Base-by-base conservation (phyloP, 2,113 vertebrate species). In the Lepisosteus oculatus region DNA sequence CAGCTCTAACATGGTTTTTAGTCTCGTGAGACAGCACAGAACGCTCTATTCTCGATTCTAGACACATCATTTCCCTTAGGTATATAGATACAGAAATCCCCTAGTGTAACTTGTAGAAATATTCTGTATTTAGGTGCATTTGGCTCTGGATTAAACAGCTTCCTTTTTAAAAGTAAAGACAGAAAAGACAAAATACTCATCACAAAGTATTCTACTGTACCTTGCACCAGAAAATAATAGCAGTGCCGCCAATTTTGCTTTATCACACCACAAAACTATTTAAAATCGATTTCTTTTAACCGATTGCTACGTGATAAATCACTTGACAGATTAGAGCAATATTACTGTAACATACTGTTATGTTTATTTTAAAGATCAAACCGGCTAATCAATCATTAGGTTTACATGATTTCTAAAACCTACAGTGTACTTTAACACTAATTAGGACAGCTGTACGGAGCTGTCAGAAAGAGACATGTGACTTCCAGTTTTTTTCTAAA, bases 381-480 rank as follows among this genome's bases (percentile, higher is more conserved):
- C 51, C 66, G 71, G 71, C 57, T 63, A 72, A 56, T 56, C 13
- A 13, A 29, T 29, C 71, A 15, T 72, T 63, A 65, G 63, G 43
- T 72, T 63, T 65, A 72, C 29, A 29, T 29, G 29, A 29, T 29
- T 29, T 29, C 1, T 29, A 29, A 29, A 29, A 29, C 29, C 29
- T 29, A 29, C 29, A 29, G 29, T 29, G 47, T 57, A 72, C 56
- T 47, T 72, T 65, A 45, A 47, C 70, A 44, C 71, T 63, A 72
- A 72, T 72, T 55, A 66, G 55, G 63, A 43, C 55, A 72, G 63
- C 64, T 65, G 43, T 42, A 29, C 29, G 14, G 71, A 43, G 71
- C 71, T 63, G 65, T 65, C 62, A 65, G 29, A 65, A 29, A 65
- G 63, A 57, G 62, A 63, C 71, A 65, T 57, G 51, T 43, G 61